Evolutionary conservation across 2,113 vertebrate genomes (phyloP).

Genomic region (Apus apus): DNA sequence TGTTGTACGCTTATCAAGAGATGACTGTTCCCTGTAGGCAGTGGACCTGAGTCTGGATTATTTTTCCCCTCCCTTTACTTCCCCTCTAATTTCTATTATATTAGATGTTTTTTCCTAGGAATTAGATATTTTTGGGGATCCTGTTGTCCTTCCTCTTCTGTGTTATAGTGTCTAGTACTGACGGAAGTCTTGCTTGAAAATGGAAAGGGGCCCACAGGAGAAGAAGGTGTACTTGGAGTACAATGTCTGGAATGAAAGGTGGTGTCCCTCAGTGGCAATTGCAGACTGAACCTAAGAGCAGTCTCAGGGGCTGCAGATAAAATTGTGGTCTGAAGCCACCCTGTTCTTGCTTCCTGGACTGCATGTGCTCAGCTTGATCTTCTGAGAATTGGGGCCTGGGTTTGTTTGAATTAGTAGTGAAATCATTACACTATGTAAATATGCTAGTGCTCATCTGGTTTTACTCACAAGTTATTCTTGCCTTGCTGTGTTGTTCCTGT

Average conservation of each 20-base stretch:
- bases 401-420: constrained; percentile 64
- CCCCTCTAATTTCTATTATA: neutral
- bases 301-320: neutral
- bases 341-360: constrained; percentile 45
- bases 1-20: neutral
- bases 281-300: constrained; percentile 4
- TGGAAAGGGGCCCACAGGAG: neutral
- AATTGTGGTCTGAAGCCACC: constrained; percentile 41
- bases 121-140: neutral
- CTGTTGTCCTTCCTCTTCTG: neutral
- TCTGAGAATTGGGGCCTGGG: constrained; percentile 41
- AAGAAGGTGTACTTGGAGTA: neutral
- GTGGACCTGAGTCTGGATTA: neutral
- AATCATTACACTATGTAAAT: constrained; percentile 62
- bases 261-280: neutral
- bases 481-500: constrained; percentile 37
- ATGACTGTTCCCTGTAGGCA: neutral
- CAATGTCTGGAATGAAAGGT: neutral
- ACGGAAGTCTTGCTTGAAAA: neutral
- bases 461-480: constrained; percentile 65
- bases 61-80: neutral
- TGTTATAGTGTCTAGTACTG: neutral
- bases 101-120: neutral
- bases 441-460: constrained; percentile 57
- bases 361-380: constrained; percentile 14